Base-by-base conservation (phyloP, 2,797 vertebrate genomes). In the Champsocephalus gunnari region DNA sequence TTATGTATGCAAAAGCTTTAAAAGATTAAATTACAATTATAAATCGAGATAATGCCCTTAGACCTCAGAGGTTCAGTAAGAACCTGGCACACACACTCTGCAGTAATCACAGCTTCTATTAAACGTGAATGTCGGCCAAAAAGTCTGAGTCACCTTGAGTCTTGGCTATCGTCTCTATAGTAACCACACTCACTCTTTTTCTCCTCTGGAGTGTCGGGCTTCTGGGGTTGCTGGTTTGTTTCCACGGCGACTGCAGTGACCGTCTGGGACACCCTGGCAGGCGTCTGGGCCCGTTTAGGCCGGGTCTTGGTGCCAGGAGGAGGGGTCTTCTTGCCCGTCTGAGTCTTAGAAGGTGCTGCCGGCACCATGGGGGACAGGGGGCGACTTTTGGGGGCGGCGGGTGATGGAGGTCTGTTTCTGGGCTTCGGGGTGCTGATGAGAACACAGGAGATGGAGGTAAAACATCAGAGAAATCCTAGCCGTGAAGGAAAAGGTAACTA, bases 321-420 rank as follows among this genome's bases (percentile, higher is more conserved):
- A 45, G 95, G 86, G 11, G 71, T 75, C 93, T 95, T 79, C 89
- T 92, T 92, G 41, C 87, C 94, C 0, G 80, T 28, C 11, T 90
- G 68, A 16, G 90, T 86, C 75, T 90, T 95, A 47, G 91, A 72
- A 38, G 93, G 63, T 0, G 59, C 47, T 0, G 77, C 78, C 1
- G 91, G 86, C 32, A 90, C 92, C 70, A 93, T 78, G 6, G 97
- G 96, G 16, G 96, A 97, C 0, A 96, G 86, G 0, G 96, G 95
- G 12, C 94, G 94, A 55, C 93, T 94, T 82, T 93, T 96, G 60
- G 96, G 92, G 3, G 95, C 89, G 0, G 95, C 96, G 0, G 97
- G 97, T 1, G 97, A 98, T 0, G 96, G 92, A 41, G 96, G 95
- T 80, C 96, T 94, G 73, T 95, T 96, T 90, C 93, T 97, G 79